Evolutionary conservation across 2,797 vertebrate genomes (phyloP).

Genomic region (Danio albolineatus): DNA sequence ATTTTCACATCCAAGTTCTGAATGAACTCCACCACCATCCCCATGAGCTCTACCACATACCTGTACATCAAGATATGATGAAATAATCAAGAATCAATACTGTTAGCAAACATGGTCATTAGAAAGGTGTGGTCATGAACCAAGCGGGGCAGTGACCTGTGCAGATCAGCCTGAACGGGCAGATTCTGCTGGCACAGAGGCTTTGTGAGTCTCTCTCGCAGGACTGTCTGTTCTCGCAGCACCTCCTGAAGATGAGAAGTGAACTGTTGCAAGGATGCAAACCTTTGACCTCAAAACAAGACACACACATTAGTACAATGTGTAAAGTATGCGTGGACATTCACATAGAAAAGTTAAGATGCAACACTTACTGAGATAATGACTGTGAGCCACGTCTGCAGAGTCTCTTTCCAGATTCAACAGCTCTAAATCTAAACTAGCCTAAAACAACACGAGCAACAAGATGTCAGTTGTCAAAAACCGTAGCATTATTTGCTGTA

Average conservation of each 20-base stretch:
- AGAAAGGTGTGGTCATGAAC: background rate
- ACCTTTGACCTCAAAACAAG: constrained; percentile 75
- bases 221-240: constrained; percentile 80
- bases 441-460: constrained; percentile 59
- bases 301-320: background rate
- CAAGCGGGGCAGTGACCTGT: constrained; percentile 76
- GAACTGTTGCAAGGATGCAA: constrained; percentile 80
- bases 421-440: constrained; percentile 72
- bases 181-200: constrained; percentile 82
- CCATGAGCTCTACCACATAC: constrained; percentile 71
- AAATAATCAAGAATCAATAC: background rate
- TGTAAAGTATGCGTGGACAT: background rate
- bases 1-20: constrained; percentile 74
- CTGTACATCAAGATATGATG: constrained; percentile 59
- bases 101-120: background rate
- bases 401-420: constrained; percentile 67
- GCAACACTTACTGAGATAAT: constrained; percentile 73
- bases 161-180: constrained; percentile 83
- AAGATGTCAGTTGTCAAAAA: background rate
- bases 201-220: constrained; percentile 84
- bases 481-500: too few relatives aligned
- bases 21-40: constrained; percentile 73
- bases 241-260: constrained; percentile 84
- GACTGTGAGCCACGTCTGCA: constrained; percentile 71
- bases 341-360: background rate